Conservation (phyloP, 2,888 invertebrate species). For the Agrotis ipsilon region DNA sequence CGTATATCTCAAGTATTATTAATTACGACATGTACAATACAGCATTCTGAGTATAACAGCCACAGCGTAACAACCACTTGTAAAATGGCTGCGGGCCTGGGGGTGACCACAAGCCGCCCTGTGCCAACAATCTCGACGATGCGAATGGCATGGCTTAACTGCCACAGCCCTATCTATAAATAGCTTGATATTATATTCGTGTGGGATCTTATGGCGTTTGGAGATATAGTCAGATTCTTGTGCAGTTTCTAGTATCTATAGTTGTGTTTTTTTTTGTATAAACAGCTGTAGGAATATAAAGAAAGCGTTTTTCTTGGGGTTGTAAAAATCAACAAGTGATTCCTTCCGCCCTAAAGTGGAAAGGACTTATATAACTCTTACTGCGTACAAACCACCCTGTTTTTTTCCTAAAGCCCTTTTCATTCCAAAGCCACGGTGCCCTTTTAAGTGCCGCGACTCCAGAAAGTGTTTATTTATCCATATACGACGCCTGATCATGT, state of each 20-base stretch:
- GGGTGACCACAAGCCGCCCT: slow-evolving; percentile 77
- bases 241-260: not conserved
- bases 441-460: no score
- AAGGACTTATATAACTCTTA: no score
- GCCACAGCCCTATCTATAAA: slow-evolving; percentile 46
- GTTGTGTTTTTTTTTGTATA: no score
- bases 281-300: no score
- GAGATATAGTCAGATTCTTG: slow-evolving; percentile 2
- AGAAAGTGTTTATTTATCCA: no score
- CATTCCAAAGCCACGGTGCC: no score
- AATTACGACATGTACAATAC: slow-evolving; percentile 62
- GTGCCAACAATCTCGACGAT: slow-evolving; percentile 78
- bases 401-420: no score
- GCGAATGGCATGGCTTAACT: slow-evolving; percentile 75
- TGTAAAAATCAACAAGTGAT: no score
- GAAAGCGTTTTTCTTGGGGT: no score
- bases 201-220: slow-evolving; percentile 41
- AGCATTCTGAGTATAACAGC: slow-evolving; percentile 74
- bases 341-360: no score
- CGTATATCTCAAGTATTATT: slow-evolving; percentile 51
- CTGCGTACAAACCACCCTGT: no score
- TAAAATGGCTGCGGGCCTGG: slow-evolving; percentile 77
- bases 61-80: slow-evolving; percentile 74
- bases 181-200: slow-evolving; percentile 56
- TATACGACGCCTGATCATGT: no score